Conservation (phyloP, 2,888 invertebrate genomes). For the Tenodera sinensis region DNA sequence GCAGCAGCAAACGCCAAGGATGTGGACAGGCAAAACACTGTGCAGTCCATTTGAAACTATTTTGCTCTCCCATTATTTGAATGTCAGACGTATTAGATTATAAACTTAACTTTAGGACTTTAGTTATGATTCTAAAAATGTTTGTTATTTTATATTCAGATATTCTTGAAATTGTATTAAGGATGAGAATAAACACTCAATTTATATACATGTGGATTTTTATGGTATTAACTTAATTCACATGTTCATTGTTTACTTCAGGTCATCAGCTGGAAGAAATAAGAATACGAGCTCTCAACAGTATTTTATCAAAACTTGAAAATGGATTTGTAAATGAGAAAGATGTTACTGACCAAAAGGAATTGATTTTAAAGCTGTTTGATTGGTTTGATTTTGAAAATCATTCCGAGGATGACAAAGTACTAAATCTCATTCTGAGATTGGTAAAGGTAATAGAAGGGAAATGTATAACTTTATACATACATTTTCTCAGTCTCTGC, state of each 20-base stretch:
- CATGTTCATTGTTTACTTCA: constrained; percentile 35
- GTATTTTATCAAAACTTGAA: constrained; percentile 58
- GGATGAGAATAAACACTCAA: too few relatives aligned
- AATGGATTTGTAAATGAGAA: constrained; percentile 59
- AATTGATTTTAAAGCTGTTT: constrained; percentile 56
- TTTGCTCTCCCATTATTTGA: too few relatives aligned
- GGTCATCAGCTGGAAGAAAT: constrained; percentile 58
- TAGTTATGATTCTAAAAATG: too few relatives aligned
- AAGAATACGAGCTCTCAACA: constrained; percentile 52
- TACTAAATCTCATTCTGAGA: constrained; percentile 53
- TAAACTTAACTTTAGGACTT: too few relatives aligned
- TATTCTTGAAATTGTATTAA: too few relatives aligned
- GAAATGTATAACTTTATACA: not conserved
- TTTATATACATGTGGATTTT: too few relatives aligned
- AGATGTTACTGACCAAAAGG: constrained; percentile 56
- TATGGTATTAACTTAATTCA: too few relatives aligned
- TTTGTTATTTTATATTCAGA: too few relatives aligned
- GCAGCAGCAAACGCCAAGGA: too few relatives aligned
- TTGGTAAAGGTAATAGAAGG: constrained; percentile 42
- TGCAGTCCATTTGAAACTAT: too few relatives aligned
- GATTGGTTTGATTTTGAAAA: constrained; percentile 59
- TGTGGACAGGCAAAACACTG: too few relatives aligned
- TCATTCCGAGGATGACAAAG: constrained; percentile 54
- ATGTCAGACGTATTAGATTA: too few relatives aligned
- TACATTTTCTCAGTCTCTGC: not conserved